Percentiles rank a stretch among this genome's conserved stretches.
These are phyloP conservation scores for Pseudochirops corinnae DNA, from an alignment of 2,797 vertebrate genomes.

Conservation along the genomic window DNA sequence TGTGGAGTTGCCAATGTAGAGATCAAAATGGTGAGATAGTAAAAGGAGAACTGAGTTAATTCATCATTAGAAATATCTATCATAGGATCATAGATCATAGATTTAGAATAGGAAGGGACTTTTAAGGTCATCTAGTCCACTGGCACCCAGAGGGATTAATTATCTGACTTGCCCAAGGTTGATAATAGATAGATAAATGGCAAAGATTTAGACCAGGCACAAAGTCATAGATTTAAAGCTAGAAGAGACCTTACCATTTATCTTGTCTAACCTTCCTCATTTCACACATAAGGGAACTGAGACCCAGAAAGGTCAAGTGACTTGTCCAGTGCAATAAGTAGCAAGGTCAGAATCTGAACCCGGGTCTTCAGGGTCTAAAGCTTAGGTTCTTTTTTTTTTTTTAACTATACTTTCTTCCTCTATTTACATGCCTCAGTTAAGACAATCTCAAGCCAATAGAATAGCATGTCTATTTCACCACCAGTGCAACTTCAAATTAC, in stretches of 20 bases:
- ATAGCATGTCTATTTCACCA: not conserved
- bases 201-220: not conserved
- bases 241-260: not conserved
- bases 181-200: not conserved
- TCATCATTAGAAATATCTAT: slow-evolving; percentile 12
- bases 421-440: not conserved
- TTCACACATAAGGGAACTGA: not conserved
- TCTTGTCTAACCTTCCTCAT: not conserved
- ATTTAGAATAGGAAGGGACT: not conserved
- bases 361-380: not conserved
- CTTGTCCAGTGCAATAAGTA: not conserved
- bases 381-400: not conserved
- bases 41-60: slow-evolving; percentile 62
- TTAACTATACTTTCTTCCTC: not conserved
- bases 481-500: not conserved
- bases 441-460: not conserved
- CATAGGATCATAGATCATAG: not conserved
- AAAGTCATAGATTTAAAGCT: not conserved
- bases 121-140: not conserved
- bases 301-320: not conserved
- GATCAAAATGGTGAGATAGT: slow-evolving; percentile 55
- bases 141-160: not conserved
- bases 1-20: slow-evolving; percentile 60
- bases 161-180: not conserved
- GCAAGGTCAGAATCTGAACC: not conserved